Conservation (phyloP, 2,113 vertebrate species). For the Ctenodactylus gundi region DNA sequence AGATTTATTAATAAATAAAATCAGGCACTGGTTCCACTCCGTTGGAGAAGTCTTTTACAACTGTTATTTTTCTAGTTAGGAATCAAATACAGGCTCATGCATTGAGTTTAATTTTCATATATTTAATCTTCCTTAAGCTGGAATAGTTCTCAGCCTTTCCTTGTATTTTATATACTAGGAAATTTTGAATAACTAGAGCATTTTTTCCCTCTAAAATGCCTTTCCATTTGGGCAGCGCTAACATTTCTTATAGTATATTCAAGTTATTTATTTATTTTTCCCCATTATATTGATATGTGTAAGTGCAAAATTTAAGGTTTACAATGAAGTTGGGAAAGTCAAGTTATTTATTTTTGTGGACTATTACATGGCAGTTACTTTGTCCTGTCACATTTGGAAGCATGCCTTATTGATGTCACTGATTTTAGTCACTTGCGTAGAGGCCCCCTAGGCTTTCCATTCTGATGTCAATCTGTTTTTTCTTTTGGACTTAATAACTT, state of each 20-base stretch:
- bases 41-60: not conserved
- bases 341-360: not conserved
- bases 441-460: not conserved
- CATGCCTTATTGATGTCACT: not conserved
- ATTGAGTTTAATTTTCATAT: not conserved
- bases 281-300: too few species aligned
- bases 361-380: not conserved
- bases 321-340: too few species aligned
- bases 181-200: not conserved
- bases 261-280: too few species aligned
- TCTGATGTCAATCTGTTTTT: not conserved
- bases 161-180: not conserved
- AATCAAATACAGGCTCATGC: not conserved
- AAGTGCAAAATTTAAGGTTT: too few species aligned
- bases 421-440: not conserved
- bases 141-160: not conserved
- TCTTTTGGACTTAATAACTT: not conserved
- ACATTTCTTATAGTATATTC: not conserved
- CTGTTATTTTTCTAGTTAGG: not conserved
- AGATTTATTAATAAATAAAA: not conserved
- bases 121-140: not conserved
- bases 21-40: not conserved
- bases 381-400: not conserved
- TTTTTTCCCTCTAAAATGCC: not conserved
- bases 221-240: not conserved